phyloP scores from a whole-genome alignment of 2,113 vertebrate species.

The Cryptomyrus ogoouensis region DNA sequence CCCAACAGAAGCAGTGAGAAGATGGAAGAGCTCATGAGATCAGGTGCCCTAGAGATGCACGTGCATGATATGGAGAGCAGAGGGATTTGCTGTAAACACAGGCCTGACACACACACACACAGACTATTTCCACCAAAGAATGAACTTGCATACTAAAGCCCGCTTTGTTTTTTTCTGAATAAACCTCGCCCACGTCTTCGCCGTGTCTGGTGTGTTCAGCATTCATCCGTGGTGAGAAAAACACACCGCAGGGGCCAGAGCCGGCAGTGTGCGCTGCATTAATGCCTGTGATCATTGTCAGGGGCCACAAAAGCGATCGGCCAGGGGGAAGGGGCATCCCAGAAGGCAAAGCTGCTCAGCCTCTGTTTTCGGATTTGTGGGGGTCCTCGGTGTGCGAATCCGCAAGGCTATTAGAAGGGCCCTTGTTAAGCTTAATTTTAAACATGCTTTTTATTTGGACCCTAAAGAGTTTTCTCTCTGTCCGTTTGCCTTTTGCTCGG shows the following conservation, averaged over 20 bases:
- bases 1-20: not conserved
- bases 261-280: not conserved
- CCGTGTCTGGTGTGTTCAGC: not conserved
- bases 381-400: not conserved
- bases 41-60: not conserved
- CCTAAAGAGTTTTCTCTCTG: not conserved
- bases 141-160: not conserved
- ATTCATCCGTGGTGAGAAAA: not conserved
- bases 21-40: not conserved
- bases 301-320: not conserved
- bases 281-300: not conserved
- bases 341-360: not conserved
- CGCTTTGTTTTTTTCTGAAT: not conserved
- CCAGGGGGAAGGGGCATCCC: not conserved
- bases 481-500: not conserved
- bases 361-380: not conserved
- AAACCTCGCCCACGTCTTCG: not conserved
- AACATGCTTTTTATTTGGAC: not conserved
- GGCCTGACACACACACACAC: not conserved
- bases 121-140: not conserved
- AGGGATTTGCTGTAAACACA: not conserved
- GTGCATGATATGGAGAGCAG: not conserved
- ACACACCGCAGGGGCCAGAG: not conserved
- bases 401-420: not conserved
- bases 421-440: not conserved